Percentiles rank a stretch among this genome's conserved stretches.
phyloP scores from a whole-genome alignment of 2,888 invertebrate species.

The Augiades crinisus region DNA sequence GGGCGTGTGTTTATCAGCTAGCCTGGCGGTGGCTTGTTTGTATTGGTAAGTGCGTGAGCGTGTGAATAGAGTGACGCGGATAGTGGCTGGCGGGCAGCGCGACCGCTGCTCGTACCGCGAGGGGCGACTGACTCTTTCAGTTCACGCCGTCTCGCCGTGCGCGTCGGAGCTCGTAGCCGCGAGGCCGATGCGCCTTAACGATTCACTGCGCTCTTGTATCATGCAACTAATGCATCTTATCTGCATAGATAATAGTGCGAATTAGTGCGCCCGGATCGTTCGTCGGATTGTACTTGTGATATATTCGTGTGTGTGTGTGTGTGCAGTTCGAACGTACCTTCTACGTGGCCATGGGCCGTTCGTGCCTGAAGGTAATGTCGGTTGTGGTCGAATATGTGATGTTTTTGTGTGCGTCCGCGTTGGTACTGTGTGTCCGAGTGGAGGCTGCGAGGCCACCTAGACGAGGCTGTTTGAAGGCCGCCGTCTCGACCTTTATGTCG shows the following conservation, averaged over 20 bases:
- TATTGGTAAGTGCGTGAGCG: conserved; percentile 72
- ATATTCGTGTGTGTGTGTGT: conserved; percentile 46
- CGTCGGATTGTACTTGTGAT: conserved; percentile 55
- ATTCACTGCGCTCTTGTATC: conserved; percentile 45
- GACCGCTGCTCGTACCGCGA: conserved; percentile 35
- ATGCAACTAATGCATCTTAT: conserved; percentile 66
- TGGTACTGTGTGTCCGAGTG: conserved; percentile 54
- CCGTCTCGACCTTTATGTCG: conserved; percentile 75
- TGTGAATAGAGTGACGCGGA: conserved; percentile 74
- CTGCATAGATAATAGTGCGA: conserved; percentile 65
- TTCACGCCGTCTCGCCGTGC: conserved; percentile 59
- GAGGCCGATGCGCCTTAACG: conserved; percentile 60
- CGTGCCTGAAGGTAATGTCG: conserved; percentile 67
- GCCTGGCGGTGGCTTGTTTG: conserved; percentile 59
- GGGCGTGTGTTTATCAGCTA: conserved; percentile 40
- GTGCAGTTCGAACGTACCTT: conserved; percentile 58
- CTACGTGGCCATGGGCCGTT: conserved; percentile 74
- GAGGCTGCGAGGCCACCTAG: conserved; percentile 58
- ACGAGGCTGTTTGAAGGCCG: conserved; percentile 79
- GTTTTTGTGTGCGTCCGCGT: conserved; percentile 54
- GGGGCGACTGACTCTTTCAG: conserved; percentile 45
- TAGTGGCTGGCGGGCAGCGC: conserved; percentile 61
- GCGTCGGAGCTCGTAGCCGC: conserved; percentile 60
- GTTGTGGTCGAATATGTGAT: conserved; percentile 53
- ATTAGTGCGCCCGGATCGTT: conserved; percentile 66